Evolutionary conservation across 2,888 invertebrate species (phyloP).

Genomic region (Watsonalla cultraria): DNA sequence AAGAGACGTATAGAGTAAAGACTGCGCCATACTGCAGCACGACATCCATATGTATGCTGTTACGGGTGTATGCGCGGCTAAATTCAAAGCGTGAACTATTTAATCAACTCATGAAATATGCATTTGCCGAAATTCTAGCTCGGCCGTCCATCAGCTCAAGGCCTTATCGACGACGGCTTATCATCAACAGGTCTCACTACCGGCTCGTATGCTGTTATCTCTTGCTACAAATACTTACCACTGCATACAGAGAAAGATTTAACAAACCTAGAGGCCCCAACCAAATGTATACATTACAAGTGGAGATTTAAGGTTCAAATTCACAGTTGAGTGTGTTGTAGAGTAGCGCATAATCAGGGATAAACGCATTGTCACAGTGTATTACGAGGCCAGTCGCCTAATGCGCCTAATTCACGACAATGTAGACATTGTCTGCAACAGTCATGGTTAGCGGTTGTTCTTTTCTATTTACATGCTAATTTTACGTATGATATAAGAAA

Average conservation of each 20-base stretch:
- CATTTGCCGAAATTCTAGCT: slow-evolving; percentile 74
- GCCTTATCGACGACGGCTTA: slow-evolving; percentile 75
- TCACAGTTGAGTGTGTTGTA: slow-evolving; percentile 11
- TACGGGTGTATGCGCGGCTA: slow-evolving; percentile 41
- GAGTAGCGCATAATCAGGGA: slow-evolving; percentile 56
- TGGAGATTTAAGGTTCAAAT: slow-evolving; percentile 15
- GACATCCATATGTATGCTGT: slow-evolving; percentile 39
- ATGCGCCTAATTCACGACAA: slow-evolving; percentile 74
- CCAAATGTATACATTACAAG: slow-evolving; percentile 22
- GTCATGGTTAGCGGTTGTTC: slow-evolving; percentile 23
- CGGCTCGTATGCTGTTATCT: slow-evolving; percentile 74
- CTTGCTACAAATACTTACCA: slow-evolving; percentile 71
- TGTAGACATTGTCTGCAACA: slow-evolving; percentile 57
- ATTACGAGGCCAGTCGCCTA: slow-evolving; percentile 64
- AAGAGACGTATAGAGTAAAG: neutral
- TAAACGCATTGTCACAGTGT: slow-evolving; percentile 72
- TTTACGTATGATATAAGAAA: too few relatives aligned
- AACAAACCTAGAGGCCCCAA: slow-evolving; percentile 19
- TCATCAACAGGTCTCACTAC: slow-evolving; percentile 75
- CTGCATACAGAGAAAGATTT: slow-evolving; percentile 30
- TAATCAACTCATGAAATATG: slow-evolving; percentile 77
- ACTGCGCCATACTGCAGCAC: slow-evolving; percentile 31
- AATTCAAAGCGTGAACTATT: slow-evolving; percentile 74
- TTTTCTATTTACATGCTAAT: neutral
- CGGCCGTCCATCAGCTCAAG: slow-evolving; percentile 66